Percentiles rank a stretch among this genome's conserved stretches.
Evolutionary conservation across 2,797 vertebrate species (phyloP).

Genomic region (Alcedo atthis): DNA sequence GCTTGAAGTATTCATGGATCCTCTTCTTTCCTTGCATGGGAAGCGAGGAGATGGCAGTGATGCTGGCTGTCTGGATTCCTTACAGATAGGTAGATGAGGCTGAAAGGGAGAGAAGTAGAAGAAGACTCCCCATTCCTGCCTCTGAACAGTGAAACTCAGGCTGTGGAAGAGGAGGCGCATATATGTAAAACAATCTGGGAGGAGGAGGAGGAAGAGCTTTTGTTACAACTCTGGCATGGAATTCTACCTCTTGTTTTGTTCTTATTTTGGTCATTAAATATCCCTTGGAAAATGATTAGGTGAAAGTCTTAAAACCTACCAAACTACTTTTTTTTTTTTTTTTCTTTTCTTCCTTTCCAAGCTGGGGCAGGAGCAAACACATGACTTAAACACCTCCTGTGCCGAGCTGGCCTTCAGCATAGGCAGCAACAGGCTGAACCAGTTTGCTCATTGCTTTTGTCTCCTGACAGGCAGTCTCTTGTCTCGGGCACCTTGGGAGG

Average conservation of each 20-base stretch:
- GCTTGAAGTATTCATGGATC: neutral
- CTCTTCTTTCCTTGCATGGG: neutral
- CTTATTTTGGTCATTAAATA: neutral
- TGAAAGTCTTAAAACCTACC: neutral
- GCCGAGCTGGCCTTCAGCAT: neutral
- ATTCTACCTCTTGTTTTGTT: neutral
- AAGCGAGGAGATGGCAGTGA: neutral
- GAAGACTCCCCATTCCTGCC: neutral
- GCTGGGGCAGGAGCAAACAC: conserved; percentile 30
- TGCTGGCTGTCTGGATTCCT: neutral
- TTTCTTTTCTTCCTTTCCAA: neutral
- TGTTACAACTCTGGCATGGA: neutral
- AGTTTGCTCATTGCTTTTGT: conserved; percentile 8
- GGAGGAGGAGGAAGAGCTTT: neutral
- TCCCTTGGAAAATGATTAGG: neutral
- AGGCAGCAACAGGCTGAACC: conserved; percentile 59
- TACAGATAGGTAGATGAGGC: neutral
- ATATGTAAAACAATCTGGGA: neutral
- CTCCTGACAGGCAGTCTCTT: conserved; percentile 27
- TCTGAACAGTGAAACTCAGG: neutral
- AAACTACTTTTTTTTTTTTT: neutral
- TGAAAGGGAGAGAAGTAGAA: neutral
- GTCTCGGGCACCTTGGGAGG: conserved; percentile 8
- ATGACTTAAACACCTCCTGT: conserved; percentile 25
- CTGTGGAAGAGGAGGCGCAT: neutral